Evolutionary conservation across 2,113 vertebrate genomes (phyloP).

Genomic region (Morone chrysops): DNA sequence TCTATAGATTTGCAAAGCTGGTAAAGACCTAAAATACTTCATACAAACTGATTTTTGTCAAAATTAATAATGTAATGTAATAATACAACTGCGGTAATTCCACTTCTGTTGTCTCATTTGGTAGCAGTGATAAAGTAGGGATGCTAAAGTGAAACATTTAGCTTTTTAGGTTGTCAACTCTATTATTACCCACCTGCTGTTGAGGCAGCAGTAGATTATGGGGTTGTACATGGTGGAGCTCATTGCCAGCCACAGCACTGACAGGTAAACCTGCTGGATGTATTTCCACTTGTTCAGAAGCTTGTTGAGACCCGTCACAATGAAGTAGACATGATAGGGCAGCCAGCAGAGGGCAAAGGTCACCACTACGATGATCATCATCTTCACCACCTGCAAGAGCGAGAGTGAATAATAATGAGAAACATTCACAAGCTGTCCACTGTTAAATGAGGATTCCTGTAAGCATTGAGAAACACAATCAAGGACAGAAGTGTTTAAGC

Average conservation of each 20-base stretch:
- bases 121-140: not conserved
- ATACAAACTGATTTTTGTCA: too few species aligned
- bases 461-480: not conserved
- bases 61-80: not conserved
- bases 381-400: constrained; percentile 93
- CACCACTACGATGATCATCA: constrained; percentile 98
- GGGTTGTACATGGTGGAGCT: constrained; percentile 99
- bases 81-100: not conserved
- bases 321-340: constrained; percentile 96
- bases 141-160: not conserved
- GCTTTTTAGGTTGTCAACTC: not conserved
- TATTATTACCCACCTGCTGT: constrained; percentile 89
- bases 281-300: constrained; percentile 90
- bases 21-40: too few species aligned
- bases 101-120: not conserved
- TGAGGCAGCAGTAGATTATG: constrained; percentile 99
- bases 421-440: not conserved
- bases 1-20: too few species aligned
- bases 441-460: not conserved
- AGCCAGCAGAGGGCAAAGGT: constrained; percentile 98
- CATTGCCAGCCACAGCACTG: constrained; percentile 97
- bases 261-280: constrained; percentile 97
- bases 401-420: not conserved
- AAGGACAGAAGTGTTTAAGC: not conserved
- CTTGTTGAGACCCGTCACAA: constrained; percentile 90